A percentile compares a stretch with the other conserved stretches of the same genome.
Conservation (phyloP, 2,113 vertebrate species). For the Zosterops lateralis region DNA sequence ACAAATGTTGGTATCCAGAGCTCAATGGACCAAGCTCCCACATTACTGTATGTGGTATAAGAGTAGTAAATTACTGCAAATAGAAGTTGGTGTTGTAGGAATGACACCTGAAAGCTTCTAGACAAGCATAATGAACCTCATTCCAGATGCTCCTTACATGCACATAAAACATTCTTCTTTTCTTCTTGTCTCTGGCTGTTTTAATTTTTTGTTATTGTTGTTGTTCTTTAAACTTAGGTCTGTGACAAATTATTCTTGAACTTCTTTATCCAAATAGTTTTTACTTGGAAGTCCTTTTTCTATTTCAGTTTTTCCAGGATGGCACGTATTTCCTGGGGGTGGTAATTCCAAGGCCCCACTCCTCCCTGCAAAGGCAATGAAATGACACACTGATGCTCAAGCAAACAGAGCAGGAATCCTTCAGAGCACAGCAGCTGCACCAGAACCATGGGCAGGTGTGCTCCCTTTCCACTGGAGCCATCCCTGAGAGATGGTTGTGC, state of each 20-base stretch:
- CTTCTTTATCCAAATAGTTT: neutral
- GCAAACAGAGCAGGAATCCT: neutral
- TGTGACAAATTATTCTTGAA: neutral
- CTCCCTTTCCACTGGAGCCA: neutral
- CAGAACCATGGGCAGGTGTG: neutral
- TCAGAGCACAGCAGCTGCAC: neutral
- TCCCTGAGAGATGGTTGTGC: neutral
- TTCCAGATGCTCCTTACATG: neutral
- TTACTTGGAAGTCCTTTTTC: neutral
- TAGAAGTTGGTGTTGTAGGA: neutral
- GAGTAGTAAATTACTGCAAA: neutral
- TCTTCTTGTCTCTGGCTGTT: neutral
- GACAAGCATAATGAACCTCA: neutral
- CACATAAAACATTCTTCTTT: neutral
- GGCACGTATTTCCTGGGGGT: slow-evolving; percentile 79
- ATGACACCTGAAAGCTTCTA: neutral
- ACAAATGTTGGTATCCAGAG: neutral
- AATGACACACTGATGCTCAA: neutral
- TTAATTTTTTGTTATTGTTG: neutral
- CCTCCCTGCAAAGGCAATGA: slow-evolving; percentile 76
- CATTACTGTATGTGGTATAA: neutral
- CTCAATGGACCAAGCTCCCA: neutral
- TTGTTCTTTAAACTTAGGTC: neutral
- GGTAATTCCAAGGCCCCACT: slow-evolving; percentile 84
- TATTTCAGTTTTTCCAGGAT: slow-evolving; percentile 78